Evolutionary conservation across 1,140 invertebrate species (phyloP).

Genomic region (Drosophila setifemur): DNA sequence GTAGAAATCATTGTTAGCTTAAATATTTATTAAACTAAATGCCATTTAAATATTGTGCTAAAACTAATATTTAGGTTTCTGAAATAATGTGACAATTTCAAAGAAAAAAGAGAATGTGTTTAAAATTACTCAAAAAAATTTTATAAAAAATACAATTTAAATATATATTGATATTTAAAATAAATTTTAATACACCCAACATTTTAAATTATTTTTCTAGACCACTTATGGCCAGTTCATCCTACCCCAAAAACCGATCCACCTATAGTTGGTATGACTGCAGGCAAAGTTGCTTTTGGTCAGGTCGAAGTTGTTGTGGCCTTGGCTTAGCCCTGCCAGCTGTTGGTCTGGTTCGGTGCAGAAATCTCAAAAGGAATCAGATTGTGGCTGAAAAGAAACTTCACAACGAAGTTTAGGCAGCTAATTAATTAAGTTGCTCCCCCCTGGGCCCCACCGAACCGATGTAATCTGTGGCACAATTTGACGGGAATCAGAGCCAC

Average conservation of each 20-base stretch:
- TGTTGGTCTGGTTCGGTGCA: conserved; percentile 22
- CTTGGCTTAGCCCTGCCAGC: conserved; percentile 11
- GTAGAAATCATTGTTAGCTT: too few relatives aligned
- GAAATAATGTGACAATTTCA: too few relatives aligned
- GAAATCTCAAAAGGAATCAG: conserved; percentile 69
- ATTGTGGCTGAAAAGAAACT: conserved; percentile 66
- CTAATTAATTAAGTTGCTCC: conserved; percentile 79
- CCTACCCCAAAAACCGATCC: background rate
- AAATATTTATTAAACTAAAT: too few relatives aligned
- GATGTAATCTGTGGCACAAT: background rate
- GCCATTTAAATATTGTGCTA: too few relatives aligned
- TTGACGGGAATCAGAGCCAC: conserved; percentile 18
- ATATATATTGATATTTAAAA: too few relatives aligned
- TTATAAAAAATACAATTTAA: too few relatives aligned
- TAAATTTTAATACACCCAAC: too few relatives aligned
- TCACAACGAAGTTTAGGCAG: conserved; percentile 58
- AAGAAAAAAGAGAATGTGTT: too few relatives aligned
- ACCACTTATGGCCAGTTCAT: background rate
- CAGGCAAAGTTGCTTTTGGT: conserved; percentile 46
- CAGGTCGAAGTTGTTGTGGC: conserved; percentile 25
- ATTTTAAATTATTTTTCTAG: background rate
- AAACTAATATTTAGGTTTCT: too few relatives aligned
- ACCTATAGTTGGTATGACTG: conserved; percentile 15
- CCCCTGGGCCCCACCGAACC: background rate
- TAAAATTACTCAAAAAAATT: too few relatives aligned